Evolutionary conservation across 2,888 invertebrate species (phyloP), one percentile per base, ranked within the genome.

Genomic region (Hanleya hanleyi): DNA sequence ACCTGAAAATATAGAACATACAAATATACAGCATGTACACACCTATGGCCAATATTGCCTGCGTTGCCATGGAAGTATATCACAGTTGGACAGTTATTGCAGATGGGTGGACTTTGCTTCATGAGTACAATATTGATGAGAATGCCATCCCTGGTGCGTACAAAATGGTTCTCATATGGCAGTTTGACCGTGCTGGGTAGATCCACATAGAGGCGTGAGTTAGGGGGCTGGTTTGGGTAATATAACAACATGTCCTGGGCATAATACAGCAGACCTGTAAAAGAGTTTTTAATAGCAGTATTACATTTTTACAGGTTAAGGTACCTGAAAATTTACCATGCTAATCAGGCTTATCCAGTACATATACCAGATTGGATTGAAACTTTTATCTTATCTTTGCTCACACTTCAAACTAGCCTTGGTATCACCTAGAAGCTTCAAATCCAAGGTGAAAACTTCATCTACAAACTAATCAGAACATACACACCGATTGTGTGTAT

Each of bases 51-150:
- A 93, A 98, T 96, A 89, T 98, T 98, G 18, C 98, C 98, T 69
- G 98, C 98, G 93, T 98, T 98, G 6, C 98, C 98, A 92, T 98
- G 98, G 79, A 98, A 94, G 91, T 96, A 97, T 67, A 98, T 91
- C 87, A 98, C 92, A 12, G 97, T 97, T 0, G 96, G 96, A 69
- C 93, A 94, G 61, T 78, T 81, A 22, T 74, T 70, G 33, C 68
- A 35, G 38, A 51, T 64, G 67, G 76, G 69, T 22, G 83, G 80
- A 36, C 83, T 74, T 74, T 91, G 90, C 78, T 90, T 91, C 32
- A 92, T 87, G n/a, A 92, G 81, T 66, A 90, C 87, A 66, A 87
- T 82, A 78, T 91, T 90, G 51, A 92, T 84, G 18, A 81, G 80
- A 9, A 89, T 85, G 1, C 88, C 88, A 81, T 92, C 91, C 64